A percentile compares a stretch with the other conserved stretches of the same genome.
phyloP scores from a whole-genome alignment of 2,797 vertebrate species.

The Melanotaenia trifasciata region DNA sequence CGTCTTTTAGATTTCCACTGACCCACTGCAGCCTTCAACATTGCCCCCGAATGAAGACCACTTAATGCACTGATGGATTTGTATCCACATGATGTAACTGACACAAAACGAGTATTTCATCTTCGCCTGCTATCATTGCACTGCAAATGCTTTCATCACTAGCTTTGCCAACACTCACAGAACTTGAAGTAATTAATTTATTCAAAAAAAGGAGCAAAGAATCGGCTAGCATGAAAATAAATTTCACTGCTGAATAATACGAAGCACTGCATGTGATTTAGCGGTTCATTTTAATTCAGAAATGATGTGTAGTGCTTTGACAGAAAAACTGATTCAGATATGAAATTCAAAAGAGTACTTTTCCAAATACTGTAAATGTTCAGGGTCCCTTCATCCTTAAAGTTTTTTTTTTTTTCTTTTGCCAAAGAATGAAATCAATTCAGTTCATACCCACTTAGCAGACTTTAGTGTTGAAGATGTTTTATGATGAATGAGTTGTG shows the following conservation, averaged over 20 bases:
- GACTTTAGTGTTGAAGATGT: background rate
- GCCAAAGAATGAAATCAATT: too few relatives aligned
- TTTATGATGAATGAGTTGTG: background rate
- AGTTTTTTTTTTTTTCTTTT: too few relatives aligned
- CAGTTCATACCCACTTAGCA: background rate
- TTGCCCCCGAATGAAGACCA: conserved; percentile 18
- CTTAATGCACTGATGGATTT: conserved; percentile 9
- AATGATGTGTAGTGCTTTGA: background rate
- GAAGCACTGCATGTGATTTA: conserved; percentile 22
- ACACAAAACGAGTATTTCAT: conserved; percentile 22
- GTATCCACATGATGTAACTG: background rate
- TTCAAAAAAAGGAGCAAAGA: conserved; percentile 5
- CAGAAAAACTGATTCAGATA: background rate
- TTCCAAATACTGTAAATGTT: conserved; percentile 12
- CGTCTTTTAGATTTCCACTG: background rate
- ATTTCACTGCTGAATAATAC: conserved; percentile 35
- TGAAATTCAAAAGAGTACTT: background rate
- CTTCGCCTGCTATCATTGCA: background rate
- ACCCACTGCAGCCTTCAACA: conserved; percentile 19
- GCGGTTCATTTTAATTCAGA: conserved; percentile 29
- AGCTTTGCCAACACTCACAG: conserved; percentile 27
- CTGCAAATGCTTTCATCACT: background rate
- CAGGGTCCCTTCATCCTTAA: background rate
- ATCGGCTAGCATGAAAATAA: conserved; percentile 19
- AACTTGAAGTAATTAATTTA: conserved; percentile 25